Evolutionary conservation across 2,113 vertebrate species (phyloP).

Genomic region (Eudorcas thomsonii): DNA sequence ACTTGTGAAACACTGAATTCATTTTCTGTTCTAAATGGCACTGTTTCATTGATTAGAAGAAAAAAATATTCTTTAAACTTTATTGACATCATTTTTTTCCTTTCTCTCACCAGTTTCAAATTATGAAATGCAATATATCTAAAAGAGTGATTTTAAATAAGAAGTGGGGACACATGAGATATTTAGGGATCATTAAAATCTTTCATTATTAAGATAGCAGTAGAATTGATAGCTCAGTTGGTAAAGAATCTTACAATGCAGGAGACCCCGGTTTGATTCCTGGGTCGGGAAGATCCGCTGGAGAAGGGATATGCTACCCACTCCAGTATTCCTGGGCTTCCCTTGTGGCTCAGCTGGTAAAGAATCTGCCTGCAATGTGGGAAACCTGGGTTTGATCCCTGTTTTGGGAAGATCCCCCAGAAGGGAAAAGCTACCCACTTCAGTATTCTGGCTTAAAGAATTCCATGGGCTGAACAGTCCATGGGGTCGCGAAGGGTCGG

Average conservation of each 20-base stretch:
- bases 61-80: background rate
- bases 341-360: background rate
- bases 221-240: background rate
- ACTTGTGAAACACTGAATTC: background rate
- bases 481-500: background rate
- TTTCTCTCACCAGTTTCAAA: background rate
- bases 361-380: background rate
- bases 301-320: background rate
- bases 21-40: background rate
- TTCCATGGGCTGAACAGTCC: background rate
- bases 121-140: background rate
- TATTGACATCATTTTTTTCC: background rate
- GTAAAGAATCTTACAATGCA: background rate
- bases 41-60: background rate
- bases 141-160: background rate
- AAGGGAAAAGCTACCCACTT: background rate
- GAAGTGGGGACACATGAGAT: background rate
- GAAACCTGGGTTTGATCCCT: background rate
- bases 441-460: background rate
- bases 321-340: background rate
- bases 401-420: background rate
- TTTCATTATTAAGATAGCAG: background rate
- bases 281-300: background rate
- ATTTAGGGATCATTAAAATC: background rate
- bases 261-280: background rate